Conservation (phyloP, 2,797 vertebrate genomes). For the Falco concolor region DNA sequence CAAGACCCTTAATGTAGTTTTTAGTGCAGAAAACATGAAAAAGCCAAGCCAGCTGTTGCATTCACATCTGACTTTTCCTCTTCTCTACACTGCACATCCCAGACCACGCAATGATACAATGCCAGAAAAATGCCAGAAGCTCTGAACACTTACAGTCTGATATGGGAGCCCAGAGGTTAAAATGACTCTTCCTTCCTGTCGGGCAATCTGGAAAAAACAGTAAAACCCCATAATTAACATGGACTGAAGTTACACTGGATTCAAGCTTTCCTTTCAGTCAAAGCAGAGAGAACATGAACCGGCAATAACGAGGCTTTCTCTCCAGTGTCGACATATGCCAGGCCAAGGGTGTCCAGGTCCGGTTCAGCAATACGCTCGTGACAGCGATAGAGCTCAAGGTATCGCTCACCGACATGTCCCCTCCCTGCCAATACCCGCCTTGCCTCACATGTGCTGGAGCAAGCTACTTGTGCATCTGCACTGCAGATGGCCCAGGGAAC, state of each 20-base stretch:
- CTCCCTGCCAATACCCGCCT: neutral
- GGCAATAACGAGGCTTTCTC: accelerated
- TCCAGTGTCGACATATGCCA: neutral
- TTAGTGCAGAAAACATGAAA: neutral
- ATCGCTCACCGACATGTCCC: neutral
- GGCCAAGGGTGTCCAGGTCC: neutral
- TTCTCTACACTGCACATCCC: neutral
- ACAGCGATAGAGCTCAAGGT: neutral
- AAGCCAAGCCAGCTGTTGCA: constrained; percentile 15
- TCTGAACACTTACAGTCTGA: constrained; percentile 77
- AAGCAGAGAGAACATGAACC: neutral
- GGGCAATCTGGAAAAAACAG: constrained; percentile 77
- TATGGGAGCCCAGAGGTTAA: constrained; percentile 86
- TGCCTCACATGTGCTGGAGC: neutral
- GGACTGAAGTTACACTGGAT: neutral
- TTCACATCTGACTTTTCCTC: neutral
- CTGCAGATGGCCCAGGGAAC: neutral
- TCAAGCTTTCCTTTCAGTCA: neutral
- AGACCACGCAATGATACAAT: neutral
- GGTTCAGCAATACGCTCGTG: neutral
- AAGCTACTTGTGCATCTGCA: neutral
- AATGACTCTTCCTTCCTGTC: constrained; percentile 81
- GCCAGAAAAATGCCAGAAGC: neutral
- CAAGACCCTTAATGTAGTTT: neutral
- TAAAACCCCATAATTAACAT: neutral